phyloP scores from a whole-genome alignment of 1,140 invertebrate species.

The Oedothorax gibbosus region DNA sequence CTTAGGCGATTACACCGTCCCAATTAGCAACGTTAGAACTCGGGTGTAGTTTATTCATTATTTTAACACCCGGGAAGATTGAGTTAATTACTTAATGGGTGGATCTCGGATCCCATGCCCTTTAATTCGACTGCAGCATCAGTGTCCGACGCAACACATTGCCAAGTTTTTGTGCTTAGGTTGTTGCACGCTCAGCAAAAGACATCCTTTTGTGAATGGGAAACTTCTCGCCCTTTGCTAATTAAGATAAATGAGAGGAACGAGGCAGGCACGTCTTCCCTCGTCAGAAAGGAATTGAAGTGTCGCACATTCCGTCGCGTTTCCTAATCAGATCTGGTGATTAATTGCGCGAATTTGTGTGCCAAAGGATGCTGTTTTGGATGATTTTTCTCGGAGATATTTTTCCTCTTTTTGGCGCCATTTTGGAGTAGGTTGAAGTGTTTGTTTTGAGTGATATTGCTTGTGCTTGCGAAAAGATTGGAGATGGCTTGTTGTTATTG shows the following conservation, averaged over 20 bases:
- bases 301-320: constrained; percentile 23
- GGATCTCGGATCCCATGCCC: constrained; percentile 21
- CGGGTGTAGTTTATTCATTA: constrained; percentile 54
- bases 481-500: no score
- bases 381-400: background rate
- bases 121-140: constrained; percentile 17
- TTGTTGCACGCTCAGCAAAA: constrained; percentile 30
- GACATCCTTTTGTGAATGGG: constrained; percentile 7
- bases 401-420: background rate
- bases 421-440: background rate
- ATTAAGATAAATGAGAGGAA: constrained; percentile 53
- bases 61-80: constrained; percentile 49
- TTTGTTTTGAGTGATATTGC: no score
- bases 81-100: constrained; percentile 55
- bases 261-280: background rate
- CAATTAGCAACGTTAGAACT: constrained; percentile 43
- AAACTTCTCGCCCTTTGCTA: background rate
- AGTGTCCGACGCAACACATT: constrained; percentile 36
- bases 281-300: constrained; percentile 37
- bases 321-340: constrained; percentile 52
- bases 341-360: constrained; percentile 31
- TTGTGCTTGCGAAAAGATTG: no score
- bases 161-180: constrained; percentile 39
- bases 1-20: constrained; percentile 9
- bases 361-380: background rate